phyloP scores from a whole-genome alignment of 2,797 vertebrate species.

The Sebastes kiyomatsui region DNA sequence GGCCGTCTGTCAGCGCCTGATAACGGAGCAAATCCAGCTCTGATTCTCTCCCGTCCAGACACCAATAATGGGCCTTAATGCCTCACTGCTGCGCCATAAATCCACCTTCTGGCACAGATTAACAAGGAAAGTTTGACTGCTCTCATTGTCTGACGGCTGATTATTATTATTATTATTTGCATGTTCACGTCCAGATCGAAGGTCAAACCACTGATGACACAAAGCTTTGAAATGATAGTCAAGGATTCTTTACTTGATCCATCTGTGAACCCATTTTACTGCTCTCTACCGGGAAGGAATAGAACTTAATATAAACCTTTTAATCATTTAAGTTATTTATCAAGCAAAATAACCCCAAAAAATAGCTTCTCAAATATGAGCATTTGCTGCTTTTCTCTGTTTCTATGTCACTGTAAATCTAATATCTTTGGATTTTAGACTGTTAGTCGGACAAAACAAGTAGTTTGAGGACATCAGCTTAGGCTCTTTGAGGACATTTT shows the following conservation, averaged over 20 bases:
- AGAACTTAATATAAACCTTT: neutral
- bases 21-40: conserved; percentile 58
- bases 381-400: neutral
- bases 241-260: neutral
- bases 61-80: conserved; percentile 51
- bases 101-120: conserved; percentile 56
- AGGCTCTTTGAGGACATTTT: neutral
- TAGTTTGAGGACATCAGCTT: neutral
- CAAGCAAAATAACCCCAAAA: neutral
- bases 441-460: neutral
- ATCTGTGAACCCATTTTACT: neutral
- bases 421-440: neutral
- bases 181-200: neutral
- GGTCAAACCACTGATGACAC: neutral
- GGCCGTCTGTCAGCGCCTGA: conserved; percentile 76
- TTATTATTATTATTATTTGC: conserved; percentile 2
- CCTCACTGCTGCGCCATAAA: conserved; percentile 40
- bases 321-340: neutral
- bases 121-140: conserved; percentile 45
- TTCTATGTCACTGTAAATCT: neutral
- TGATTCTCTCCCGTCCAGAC: conserved; percentile 66
- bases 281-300: neutral
- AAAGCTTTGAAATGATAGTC: neutral
- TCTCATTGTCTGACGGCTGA: conserved; percentile 6
- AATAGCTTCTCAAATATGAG: neutral